Evolutionary conservation across 1,140 invertebrate species (phyloP).

Genomic region (Aphaenogaster rudis): DNA sequence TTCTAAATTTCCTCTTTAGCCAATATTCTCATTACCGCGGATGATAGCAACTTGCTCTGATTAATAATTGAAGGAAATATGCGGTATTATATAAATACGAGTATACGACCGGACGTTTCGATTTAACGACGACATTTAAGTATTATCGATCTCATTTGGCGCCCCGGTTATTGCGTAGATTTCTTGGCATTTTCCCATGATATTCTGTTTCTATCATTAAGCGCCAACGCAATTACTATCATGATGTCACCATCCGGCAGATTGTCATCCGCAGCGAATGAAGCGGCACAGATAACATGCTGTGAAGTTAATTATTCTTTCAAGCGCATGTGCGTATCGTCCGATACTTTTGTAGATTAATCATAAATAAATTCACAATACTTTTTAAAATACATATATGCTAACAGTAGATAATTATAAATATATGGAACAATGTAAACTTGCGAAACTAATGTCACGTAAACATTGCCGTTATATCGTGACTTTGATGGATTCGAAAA

Average conservation of each 20-base stretch:
- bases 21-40: neutral
- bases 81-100: neutral
- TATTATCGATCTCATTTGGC: conserved; percentile 35
- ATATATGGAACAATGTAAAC: neutral
- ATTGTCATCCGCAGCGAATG: conserved; percentile 24
- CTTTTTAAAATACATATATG: neutral
- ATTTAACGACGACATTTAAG: conserved; percentile 16
- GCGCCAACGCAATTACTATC: conserved; percentile 13
- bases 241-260: conserved; percentile 31
- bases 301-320: conserved; percentile 11
- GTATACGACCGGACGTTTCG: neutral
- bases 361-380: neutral
- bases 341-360: neutral
- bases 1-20: conserved; percentile 1
- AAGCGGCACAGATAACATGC: conserved; percentile 23
- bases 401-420: neutral
- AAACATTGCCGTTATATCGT: neutral
- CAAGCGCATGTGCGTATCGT: neutral
- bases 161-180: neutral
- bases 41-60: conserved; percentile 9
- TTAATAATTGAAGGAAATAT: conserved; percentile 40
- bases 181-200: neutral
- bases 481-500: neutral
- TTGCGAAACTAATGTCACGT: neutral
- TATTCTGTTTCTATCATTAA: conserved; percentile 48